These are phyloP conservation scores for Drosophila subpulchrella DNA, from an alignment of 1,140 invertebrate genomes.

Conservation along the genomic window DNA sequence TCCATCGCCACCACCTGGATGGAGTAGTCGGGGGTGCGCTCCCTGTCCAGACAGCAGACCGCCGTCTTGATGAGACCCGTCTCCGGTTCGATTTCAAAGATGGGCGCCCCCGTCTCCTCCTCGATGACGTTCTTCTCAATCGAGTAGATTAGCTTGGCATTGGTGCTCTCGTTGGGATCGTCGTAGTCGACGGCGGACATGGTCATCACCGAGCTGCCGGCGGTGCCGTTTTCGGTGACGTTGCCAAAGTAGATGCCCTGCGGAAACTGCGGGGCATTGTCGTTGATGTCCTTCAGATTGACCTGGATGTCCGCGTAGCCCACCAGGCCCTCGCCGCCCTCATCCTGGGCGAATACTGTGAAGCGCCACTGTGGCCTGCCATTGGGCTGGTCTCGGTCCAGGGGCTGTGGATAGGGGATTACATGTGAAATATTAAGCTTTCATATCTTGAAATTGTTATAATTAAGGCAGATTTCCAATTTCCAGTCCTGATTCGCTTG, in stretches of 20 bases:
- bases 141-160: slow-evolving; percentile 88
- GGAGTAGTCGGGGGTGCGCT: slow-evolving; percentile 89
- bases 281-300: slow-evolving; percentile 90
- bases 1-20: slow-evolving; percentile 89
- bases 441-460: neutral
- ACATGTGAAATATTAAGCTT: neutral
- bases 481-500: neutral
- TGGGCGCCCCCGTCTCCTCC: slow-evolving; percentile 87
- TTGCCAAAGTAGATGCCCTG: slow-evolving; percentile 87
- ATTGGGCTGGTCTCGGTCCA: slow-evolving; percentile 90
- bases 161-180: slow-evolving; percentile 88
- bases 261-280: slow-evolving; percentile 91
- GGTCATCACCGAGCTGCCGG: slow-evolving; percentile 89
- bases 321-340: slow-evolving; percentile 88
- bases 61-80: slow-evolving; percentile 88
- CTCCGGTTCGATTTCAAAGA: slow-evolving; percentile 88
- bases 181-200: slow-evolving; percentile 90
- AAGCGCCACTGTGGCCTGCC: slow-evolving; percentile 91
- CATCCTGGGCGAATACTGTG: slow-evolving; percentile 90
- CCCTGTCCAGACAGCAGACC: slow-evolving; percentile 88
- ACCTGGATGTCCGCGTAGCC: slow-evolving; percentile 91
- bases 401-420: slow-evolving; percentile 82
- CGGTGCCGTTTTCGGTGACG: slow-evolving; percentile 88
- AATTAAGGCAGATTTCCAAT: neutral
- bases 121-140: slow-evolving; percentile 90